phyloP scores from a whole-genome alignment of 2,888 invertebrate species.

The Agrotis exclamationis region DNA sequence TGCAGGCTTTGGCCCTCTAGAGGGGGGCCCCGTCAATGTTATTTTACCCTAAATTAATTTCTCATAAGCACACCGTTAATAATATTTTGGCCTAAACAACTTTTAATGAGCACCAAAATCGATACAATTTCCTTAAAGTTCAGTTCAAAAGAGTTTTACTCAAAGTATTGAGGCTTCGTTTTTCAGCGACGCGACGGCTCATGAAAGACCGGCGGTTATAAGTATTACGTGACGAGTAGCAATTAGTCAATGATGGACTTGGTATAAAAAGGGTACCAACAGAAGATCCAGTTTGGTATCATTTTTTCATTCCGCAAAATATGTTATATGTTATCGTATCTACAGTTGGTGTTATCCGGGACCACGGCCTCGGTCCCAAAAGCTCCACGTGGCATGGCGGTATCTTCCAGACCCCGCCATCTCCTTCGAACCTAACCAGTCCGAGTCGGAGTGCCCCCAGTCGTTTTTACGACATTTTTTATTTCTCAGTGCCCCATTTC shows the following conservation, averaged over 20 bases:
- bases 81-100: neutral
- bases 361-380: too few species aligned
- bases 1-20: too few species aligned
- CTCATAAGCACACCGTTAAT: neutral
- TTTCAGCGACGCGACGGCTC: slow-evolving; percentile 20
- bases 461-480: too few species aligned
- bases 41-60: slow-evolving; percentile 8
- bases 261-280: accelerated
- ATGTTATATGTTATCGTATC: too few species aligned
- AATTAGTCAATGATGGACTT: slow-evolving; percentile 61
- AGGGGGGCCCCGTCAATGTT: too few species aligned
- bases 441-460: too few species aligned
- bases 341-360: too few species aligned
- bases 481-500: too few species aligned
- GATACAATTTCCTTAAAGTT: slow-evolving; percentile 14
- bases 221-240: slow-evolving; percentile 48
- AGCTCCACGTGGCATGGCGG: too few species aligned
- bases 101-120: slow-evolving; percentile 43
- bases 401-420: too few species aligned
- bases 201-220: slow-evolving; percentile 32
- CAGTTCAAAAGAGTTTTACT: slow-evolving; percentile 20
- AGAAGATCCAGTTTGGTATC: slow-evolving; percentile 14
- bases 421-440: too few species aligned
- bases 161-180: slow-evolving; percentile 19
- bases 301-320: too few species aligned